Evolutionary conservation across 2,113 vertebrate species (phyloP).

Genomic region (Halichoeres trimaculatus): DNA sequence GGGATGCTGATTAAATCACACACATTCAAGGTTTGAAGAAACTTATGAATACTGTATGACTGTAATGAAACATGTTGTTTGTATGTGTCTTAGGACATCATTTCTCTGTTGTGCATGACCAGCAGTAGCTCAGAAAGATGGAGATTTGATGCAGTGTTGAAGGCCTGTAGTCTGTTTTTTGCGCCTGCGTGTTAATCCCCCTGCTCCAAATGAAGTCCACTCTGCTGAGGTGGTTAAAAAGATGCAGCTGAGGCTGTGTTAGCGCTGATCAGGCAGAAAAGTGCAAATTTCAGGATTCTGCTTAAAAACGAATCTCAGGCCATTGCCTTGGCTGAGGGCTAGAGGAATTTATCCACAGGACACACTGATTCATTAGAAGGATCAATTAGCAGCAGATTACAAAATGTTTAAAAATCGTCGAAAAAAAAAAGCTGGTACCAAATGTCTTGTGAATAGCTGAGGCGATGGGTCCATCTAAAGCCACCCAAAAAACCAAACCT

Average conservation of each 20-base stretch:
- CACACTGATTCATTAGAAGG: conserved; percentile 8
- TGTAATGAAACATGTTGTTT: conserved; percentile 30
- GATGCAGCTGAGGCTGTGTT: conserved; percentile 2
- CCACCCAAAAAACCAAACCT: neutral
- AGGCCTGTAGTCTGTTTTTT: neutral
- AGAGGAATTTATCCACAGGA: neutral
- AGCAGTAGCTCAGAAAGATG: conserved; percentile 13
- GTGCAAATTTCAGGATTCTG: neutral
- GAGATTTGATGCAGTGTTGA: neutral
- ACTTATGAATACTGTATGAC: conserved; percentile 36
- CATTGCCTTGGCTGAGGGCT: neutral
- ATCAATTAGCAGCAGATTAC: neutral
- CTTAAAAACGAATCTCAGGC: neutral
- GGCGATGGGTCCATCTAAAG: neutral
- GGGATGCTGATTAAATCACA: conserved; percentile 47
- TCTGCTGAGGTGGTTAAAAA: conserved; percentile 7
- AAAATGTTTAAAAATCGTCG: conserved; percentile 3
- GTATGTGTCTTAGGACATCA: neutral
- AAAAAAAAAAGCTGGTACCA: neutral
- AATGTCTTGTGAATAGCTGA: conserved; percentile 1
- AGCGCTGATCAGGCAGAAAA: neutral
- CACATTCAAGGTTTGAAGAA: conserved; percentile 19
- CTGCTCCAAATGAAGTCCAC: neutral
- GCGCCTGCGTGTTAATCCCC: conserved; percentile 7
- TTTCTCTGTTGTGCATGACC: neutral